phyloP scores from a whole-genome alignment of 2,113 vertebrate genomes.

The Mustelus asterias region DNA sequence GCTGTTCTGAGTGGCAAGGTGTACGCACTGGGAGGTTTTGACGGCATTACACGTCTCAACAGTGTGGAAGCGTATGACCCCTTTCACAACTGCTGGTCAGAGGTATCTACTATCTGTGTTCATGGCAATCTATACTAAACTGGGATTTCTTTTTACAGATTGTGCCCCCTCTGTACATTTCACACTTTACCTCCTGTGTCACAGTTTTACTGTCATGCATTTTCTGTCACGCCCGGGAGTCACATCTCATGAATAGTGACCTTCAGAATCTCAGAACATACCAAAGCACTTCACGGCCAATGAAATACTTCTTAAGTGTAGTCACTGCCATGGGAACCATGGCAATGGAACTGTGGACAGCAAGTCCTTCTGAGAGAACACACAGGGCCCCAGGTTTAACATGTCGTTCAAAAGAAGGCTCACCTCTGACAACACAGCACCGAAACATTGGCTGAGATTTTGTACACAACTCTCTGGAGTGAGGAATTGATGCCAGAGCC shows the following conservation, averaged over 20 bases:
- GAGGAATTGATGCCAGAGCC: background rate
- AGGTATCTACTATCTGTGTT: slow-evolving; percentile 55
- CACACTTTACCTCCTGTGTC: background rate
- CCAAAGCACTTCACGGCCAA: background rate
- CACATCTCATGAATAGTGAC: too few species aligned
- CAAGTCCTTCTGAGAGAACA: background rate
- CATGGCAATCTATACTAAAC: background rate
- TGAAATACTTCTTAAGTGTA: background rate
- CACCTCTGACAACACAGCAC: background rate
- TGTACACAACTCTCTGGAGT: too few species aligned
- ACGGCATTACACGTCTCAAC: slow-evolving; percentile 77
- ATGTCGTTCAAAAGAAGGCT: background rate
- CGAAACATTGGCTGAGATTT: background rate
- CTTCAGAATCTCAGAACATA: background rate
- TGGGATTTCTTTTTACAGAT: background rate
- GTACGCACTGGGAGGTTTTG: slow-evolving; percentile 80
- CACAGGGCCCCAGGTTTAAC: background rate
- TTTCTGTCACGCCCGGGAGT: background rate
- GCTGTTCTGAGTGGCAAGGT: slow-evolving; percentile 80
- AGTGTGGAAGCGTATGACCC: slow-evolving; percentile 87
- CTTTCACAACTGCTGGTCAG: slow-evolving; percentile 92
- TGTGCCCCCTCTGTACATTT: background rate
- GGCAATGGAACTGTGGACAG: background rate
- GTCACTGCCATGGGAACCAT: background rate
- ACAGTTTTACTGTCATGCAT: background rate